Conservation (phyloP, 37 sponge, comb jelly and placozoan genomes). For the Aphrocallistes beatrix region DNA sequence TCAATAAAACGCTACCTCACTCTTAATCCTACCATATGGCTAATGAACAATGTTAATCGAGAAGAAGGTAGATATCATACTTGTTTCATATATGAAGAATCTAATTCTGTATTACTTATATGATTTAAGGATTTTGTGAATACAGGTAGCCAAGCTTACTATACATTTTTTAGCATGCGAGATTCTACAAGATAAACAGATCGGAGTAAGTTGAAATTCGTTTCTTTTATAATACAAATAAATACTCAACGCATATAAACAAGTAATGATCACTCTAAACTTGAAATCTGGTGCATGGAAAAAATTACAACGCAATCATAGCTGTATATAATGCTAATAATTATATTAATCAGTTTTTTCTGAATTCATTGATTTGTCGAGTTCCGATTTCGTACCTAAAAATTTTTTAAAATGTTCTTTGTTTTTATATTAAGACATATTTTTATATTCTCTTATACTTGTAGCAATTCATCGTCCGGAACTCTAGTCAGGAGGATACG, state of each 20-base stretch:
- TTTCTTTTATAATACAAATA: not conserved
- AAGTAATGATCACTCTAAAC: too few species aligned
- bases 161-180: slow-evolving; percentile 31
- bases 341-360: too few species aligned
- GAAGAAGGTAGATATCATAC: not conserved
- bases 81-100: not conserved
- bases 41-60: not conserved
- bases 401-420: not conserved
- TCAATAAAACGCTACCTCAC: not conserved
- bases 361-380: too few species aligned
- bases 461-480: slow-evolving; percentile 58
- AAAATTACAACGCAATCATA: too few species aligned
- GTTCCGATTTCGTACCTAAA: too few species aligned
- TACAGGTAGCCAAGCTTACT: too few species aligned
- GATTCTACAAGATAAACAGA: slow-evolving; percentile 28
- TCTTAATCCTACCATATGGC: not conserved
- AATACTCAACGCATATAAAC: too few species aligned
- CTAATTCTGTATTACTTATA: not conserved
- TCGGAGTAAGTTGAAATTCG: slow-evolving; percentile 41
- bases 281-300: too few species aligned
- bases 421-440: not conserved
- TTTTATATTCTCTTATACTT: not conserved
- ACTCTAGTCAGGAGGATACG: slow-evolving; percentile 38
- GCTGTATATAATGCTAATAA: too few species aligned
- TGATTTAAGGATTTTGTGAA: not conserved